Evolutionary conservation across 2,888 invertebrate genomes (phyloP), one percentile per base, ranked within the genome.

Genomic region (Chymomyza caudatula): DNA sequence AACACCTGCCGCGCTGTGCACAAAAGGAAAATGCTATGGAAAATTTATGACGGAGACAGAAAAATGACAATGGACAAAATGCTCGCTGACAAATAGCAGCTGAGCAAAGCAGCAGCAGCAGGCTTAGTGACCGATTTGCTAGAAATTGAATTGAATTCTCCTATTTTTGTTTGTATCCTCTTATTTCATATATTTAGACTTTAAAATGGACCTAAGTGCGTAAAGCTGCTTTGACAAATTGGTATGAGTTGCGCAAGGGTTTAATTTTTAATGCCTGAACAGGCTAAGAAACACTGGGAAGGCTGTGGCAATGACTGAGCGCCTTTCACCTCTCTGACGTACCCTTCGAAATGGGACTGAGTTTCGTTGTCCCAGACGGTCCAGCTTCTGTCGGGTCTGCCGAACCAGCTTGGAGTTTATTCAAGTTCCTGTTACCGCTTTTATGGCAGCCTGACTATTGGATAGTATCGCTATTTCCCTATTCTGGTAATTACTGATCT

Each of bases 1-100:
- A 66, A 52, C 51, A 65, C 43, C 20, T n/a, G 58, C 42, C 47
- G 47, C 5, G 58, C 42, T n/a, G 47, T 17, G 19, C 19, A 15
- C 19, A 4, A 54, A 37, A 15, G 2, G 17, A 17, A 42, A 56
- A 37, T 17, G 22, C 37, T 20, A 19, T 20, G 15, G 29, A 19
- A 52, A 20, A 20, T 20, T n/a, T 22, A 52, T n/a, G n/a, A 52
- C n/a, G n/a, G 19, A 4, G 19, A 17, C 22, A 17, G 11, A 8
- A n/a, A 22, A 22, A 52, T 15, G 23, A 19, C 15, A 23, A 17
- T n/a, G 23, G 13, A 11, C 29, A 1, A 6, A 37, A 52, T 52
- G 52, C 15, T 15, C n/a, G 52, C 20, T 20, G 20, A 23, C 20
- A 23, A 52, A 23, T 23, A 20, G 22, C 22, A 22, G 22, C 2